phyloP scores from a whole-genome alignment of 1,140 invertebrate genomes.

The Pollicipes pollicipes region DNA sequence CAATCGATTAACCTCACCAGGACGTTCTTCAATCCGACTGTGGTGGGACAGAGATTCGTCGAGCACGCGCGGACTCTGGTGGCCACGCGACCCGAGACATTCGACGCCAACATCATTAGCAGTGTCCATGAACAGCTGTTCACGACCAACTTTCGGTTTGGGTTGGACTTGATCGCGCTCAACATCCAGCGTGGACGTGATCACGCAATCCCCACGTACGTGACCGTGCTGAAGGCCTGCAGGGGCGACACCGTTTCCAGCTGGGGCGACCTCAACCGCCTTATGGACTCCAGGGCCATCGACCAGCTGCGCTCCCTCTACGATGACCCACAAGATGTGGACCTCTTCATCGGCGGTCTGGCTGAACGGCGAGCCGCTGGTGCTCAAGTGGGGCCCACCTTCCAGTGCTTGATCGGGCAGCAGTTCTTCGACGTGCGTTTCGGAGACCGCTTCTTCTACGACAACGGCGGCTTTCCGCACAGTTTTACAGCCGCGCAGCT shows the following conservation, averaged over 20 bases:
- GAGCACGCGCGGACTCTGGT: background rate
- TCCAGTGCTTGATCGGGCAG: constrained; percentile 13
- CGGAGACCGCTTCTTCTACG: constrained; percentile 22
- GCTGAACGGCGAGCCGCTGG: background rate
- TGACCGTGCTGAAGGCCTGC: constrained; percentile 20
- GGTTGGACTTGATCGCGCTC: constrained; percentile 12
- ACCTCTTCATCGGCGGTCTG: constrained; percentile 72
- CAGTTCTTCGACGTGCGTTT: constrained; percentile 24
- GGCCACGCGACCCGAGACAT: background rate
- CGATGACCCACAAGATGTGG: constrained; percentile 71
- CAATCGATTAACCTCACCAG: background rate
- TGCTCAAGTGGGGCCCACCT: background rate
- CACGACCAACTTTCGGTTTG: constrained; percentile 6
- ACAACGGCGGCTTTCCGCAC: background rate
- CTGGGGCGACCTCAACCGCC: constrained; percentile 10
- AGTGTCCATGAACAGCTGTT: background rate
- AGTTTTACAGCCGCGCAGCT: constrained; percentile 17
- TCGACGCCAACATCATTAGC: background rate
- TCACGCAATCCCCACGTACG: constrained; percentile 23
- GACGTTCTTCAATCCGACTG: constrained; percentile 1
- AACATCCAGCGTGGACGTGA: constrained; percentile 42
- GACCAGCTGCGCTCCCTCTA: constrained; percentile 44
- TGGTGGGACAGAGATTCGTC: background rate
- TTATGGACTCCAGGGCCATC: background rate
- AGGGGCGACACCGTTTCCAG: background rate